Evolutionary conservation across 2,113 vertebrate species (phyloP), one percentile per base, ranked within the genome.

Genomic region (Mesitornis unicolor): DNA sequence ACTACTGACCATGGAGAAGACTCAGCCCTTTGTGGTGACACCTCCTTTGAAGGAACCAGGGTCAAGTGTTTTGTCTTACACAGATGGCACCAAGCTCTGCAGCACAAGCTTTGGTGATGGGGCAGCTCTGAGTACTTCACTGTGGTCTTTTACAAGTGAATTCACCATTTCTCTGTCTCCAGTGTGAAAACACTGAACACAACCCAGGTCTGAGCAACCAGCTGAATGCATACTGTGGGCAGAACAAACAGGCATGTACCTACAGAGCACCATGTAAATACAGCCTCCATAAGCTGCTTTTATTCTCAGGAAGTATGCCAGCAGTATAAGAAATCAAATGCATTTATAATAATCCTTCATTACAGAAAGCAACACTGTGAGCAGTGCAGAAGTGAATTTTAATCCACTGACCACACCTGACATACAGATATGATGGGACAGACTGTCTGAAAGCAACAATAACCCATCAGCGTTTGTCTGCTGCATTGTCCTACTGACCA

Each of bases 51-150:
- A 64, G 45, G 60, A 86, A 43, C 12, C 12, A 14, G 26, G 8
- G 24, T 51, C 35, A 60, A 0, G 1, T 1, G 0, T 64, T 67
- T 63, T n/a, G 6, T 36, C n/a, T 51, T 57, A 38, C 1, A 1
- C 68, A 54, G 54, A 53, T n/a, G n/a, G n/a, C n/a, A n/a, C n/a
- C n/a, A n/a, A n/a, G n/a, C 35, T 29, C 45, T 11, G 29, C 16
- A 67, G 51, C 35, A 76, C 0, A 0, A 51, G 7, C 28, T 63
- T 53, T 1, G 0, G 26, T 36, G 36, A 69, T 17, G 16, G 43
- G 10, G 26, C 75, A 77, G 42, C 33, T 82, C 50, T 53, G 33
- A 53, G 24, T 29, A 40, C 33, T 82, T 79, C 2, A 1, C 60
- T 25, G 18, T 40, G 60, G 35, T 74, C 65, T 86, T 89, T 45